A percentile compares a stretch with the other conserved stretches of the same genome.
Evolutionary conservation across 2,113 vertebrate species (phyloP).

Genomic region (Sebastes schlegelii): DNA sequence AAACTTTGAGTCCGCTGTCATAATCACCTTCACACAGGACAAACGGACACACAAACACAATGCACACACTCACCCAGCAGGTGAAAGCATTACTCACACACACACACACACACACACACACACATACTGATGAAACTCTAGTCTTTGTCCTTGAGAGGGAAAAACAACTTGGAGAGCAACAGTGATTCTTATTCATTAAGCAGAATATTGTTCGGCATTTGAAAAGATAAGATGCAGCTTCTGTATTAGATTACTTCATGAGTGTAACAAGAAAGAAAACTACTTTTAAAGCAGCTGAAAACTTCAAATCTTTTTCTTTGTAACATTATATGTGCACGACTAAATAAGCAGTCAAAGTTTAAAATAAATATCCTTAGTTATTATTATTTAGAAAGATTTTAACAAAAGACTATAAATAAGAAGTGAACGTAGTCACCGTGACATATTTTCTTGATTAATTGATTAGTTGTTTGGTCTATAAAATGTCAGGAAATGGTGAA

Average conservation of each 20-base stretch:
- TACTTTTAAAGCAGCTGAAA: background rate
- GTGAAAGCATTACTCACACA: conserved; percentile 45
- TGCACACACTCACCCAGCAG: conserved; percentile 42
- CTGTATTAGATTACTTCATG: background rate
- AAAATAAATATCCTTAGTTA: too few relatives aligned
- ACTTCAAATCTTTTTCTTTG: background rate
- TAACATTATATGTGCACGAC: background rate
- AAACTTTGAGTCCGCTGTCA: background rate
- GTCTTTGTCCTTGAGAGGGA: conserved; percentile 60
- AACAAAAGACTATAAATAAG: background rate
- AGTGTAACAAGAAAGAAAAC: background rate
- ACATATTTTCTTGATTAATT: too few relatives aligned
- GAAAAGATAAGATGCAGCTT: background rate
- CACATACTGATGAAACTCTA: conserved; percentile 64
- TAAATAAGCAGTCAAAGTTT: background rate
- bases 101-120: conserved; percentile 26
- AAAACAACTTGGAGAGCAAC: conserved; percentile 33
- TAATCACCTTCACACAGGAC: conserved; percentile 63
- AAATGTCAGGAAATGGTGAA: too few relatives aligned
- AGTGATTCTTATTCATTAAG: conserved; percentile 34
- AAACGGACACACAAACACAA: conserved; percentile 5
- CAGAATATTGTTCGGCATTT: conserved; percentile 21
- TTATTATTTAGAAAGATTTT: background rate
- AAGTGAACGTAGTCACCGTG: too few relatives aligned
- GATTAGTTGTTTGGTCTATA: too few relatives aligned